phyloP scores from a whole-genome alignment of 2,888 invertebrate genomes.

The Patella pellucida region DNA sequence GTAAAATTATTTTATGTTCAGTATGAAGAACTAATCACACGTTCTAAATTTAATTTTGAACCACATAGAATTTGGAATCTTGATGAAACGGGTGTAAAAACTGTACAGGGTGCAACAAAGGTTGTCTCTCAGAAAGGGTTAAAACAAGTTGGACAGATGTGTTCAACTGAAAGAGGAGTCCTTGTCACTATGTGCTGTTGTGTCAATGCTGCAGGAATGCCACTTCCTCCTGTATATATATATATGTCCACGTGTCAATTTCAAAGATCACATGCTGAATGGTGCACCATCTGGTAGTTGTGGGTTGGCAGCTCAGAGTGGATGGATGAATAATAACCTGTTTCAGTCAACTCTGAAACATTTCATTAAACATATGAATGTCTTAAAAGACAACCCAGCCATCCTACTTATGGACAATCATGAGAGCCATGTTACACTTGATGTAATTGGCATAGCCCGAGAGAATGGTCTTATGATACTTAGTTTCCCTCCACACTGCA shows the following conservation, averaged over 20 bases:
- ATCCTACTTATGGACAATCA: slow-evolving; percentile 26
- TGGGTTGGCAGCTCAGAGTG: slow-evolving; percentile 20
- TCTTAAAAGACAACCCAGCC: slow-evolving; percentile 24
- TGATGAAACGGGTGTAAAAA: slow-evolving; percentile 21
- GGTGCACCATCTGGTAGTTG: slow-evolving; percentile 23
- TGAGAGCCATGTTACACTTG: slow-evolving; percentile 7
- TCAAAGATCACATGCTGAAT: slow-evolving; percentile 15
- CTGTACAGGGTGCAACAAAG: slow-evolving; percentile 21
- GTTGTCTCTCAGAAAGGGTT: slow-evolving; percentile 15
- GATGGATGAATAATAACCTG: slow-evolving; percentile 33
- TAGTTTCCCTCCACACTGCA: slow-evolving; percentile 28
- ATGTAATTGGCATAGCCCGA: not conserved
- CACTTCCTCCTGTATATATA: slow-evolving; percentile 30
- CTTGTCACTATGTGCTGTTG: slow-evolving; percentile 26
- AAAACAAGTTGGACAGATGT: slow-evolving; percentile 32
- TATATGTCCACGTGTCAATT: slow-evolving; percentile 29
- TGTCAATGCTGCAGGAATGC: slow-evolving; percentile 25
- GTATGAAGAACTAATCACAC: not conserved
- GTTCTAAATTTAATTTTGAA: not conserved
- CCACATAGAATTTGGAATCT: slow-evolving; percentile 15
- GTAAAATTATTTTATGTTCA: not conserved
- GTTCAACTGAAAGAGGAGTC: slow-evolving; percentile 30
- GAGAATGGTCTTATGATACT: slow-evolving; percentile 19
- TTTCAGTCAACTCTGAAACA: slow-evolving; percentile 26
- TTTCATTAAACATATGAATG: slow-evolving; percentile 17